Evolutionary conservation across 2,113 vertebrate genomes (phyloP).

Genomic region (Probosciger aterrimus): DNA sequence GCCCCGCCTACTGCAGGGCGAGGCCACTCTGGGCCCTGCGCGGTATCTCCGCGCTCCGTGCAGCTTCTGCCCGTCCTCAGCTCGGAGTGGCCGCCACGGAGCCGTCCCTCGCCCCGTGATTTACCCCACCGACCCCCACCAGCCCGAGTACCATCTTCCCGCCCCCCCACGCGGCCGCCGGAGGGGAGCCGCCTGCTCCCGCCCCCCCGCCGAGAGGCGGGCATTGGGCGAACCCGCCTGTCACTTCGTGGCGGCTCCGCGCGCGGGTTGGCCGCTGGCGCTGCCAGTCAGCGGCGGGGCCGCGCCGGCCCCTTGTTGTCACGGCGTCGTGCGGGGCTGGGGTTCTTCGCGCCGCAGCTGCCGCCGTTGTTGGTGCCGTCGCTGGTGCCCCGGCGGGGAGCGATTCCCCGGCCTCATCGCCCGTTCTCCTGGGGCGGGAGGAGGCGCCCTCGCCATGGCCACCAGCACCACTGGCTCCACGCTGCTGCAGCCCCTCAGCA

Average conservation of each 20-base stretch:
- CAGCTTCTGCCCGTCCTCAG: neutral
- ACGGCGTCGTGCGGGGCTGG: constrained; percentile 19
- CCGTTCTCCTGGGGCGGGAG: neutral
- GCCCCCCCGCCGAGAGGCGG: neutral
- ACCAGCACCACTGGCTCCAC: constrained; percentile 88
- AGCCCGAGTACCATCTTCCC: neutral
- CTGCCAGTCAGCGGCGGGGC: neutral
- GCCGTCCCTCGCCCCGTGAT: accelerated
- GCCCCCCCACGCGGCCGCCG: neutral
- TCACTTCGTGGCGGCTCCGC: neutral
- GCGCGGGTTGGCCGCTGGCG: neutral
- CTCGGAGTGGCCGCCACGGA: neutral
- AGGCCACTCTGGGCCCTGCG: neutral
- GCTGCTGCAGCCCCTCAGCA: constrained; percentile 91
- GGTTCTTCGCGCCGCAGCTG: neutral
- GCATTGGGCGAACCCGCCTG: neutral
- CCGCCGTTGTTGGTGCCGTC: neutral
- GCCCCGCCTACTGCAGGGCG: neutral
- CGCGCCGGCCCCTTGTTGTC: constrained; percentile 35
- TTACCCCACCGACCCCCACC: neutral
- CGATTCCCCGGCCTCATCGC: neutral
- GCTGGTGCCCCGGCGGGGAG: neutral
- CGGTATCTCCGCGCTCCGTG: neutral
- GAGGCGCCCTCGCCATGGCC: constrained; percentile 78
- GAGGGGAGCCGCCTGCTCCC: neutral